These are phyloP conservation scores for Cerastis leucographa DNA, from an alignment of 2,888 invertebrate species.

Conservation along the genomic window DNA sequence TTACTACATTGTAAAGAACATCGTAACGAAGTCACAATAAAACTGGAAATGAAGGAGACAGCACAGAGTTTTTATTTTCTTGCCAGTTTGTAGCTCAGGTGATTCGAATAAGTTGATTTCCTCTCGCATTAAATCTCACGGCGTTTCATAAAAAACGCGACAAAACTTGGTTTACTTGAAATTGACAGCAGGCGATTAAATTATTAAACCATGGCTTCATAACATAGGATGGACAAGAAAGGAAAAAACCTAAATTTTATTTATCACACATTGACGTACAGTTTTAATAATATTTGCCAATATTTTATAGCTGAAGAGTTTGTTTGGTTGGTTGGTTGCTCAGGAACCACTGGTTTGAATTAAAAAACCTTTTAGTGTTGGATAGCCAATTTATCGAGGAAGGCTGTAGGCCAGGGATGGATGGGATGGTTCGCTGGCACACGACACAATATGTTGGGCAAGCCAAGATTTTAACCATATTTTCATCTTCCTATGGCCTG, in stretches of 20 bases:
- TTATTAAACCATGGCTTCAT: slow-evolving; percentile 17
- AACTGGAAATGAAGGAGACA: slow-evolving; percentile 35
- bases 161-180: slow-evolving; percentile 3
- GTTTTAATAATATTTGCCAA: background rate
- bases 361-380: too few species aligned
- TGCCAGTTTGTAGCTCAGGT: slow-evolving; percentile 19
- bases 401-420: too few species aligned
- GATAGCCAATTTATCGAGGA: too few species aligned
- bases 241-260: background rate
- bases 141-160: slow-evolving; percentile 36
- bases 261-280: background rate
- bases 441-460: too few species aligned
- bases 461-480: too few species aligned
- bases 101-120: slow-evolving; percentile 42
- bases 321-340: too few species aligned
- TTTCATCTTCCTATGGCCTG: too few species aligned
- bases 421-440: too few species aligned
- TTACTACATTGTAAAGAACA: slow-evolving; percentile 22
- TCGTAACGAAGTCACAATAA: slow-evolving; percentile 40
- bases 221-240: background rate
- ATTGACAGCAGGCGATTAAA: background rate
- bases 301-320: too few species aligned
- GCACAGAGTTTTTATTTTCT: slow-evolving; percentile 33
- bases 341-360: too few species aligned
- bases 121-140: slow-evolving; percentile 36